These are phyloP conservation scores for Erythrolamprus reginae DNA, from an alignment of 2,113 vertebrate species.

Conservation along the genomic window DNA sequence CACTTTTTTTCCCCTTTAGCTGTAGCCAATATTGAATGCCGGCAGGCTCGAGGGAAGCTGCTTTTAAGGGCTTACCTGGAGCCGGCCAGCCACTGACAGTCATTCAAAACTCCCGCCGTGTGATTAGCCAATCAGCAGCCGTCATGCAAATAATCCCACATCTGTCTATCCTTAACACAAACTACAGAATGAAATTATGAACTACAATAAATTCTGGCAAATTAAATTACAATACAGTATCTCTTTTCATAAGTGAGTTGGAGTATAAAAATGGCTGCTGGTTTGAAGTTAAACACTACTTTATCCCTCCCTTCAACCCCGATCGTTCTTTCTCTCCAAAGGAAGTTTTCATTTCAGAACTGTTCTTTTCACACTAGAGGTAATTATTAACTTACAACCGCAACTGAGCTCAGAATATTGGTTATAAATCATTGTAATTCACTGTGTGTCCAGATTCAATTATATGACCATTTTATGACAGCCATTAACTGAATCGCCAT, in stretches of 20 bases:
- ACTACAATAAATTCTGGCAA: neutral
- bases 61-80: too few species aligned
- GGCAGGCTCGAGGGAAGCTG: too few species aligned
- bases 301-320: neutral
- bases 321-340: neutral
- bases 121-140: too few species aligned
- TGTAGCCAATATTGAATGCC: too few species aligned
- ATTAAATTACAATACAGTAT: neutral
- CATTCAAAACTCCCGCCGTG: too few species aligned
- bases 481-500: neutral
- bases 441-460: neutral
- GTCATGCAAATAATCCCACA: too few species aligned
- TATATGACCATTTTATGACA: neutral
- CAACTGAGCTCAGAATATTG: neutral
- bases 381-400: neutral
- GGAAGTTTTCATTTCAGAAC: neutral
- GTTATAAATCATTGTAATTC: neutral
- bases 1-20: too few species aligned
- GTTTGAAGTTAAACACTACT: neutral
- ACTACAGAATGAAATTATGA: neutral
- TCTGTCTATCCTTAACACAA: too few species aligned
- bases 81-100: too few species aligned
- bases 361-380: neutral
- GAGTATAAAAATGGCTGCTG: neutral
- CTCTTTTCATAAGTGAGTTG: neutral